phyloP scores from a whole-genome alignment of 2,797 vertebrate species.

The Mormyrops boulengeri region DNA sequence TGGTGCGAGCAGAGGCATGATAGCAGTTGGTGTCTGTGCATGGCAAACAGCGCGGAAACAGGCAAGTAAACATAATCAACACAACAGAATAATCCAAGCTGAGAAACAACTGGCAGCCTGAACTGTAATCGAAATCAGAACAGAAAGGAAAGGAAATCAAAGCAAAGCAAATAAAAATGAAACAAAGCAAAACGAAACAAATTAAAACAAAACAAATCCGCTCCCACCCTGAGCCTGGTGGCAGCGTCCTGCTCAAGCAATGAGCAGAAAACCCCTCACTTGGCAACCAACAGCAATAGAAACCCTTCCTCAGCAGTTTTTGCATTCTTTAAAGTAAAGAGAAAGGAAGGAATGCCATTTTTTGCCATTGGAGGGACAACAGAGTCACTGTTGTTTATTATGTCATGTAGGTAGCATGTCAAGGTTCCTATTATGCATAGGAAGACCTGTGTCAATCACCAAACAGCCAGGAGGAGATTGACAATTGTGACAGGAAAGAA shows the following conservation, averaged over 20 bases:
- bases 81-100: no score
- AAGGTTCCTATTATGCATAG: background rate
- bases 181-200: no score
- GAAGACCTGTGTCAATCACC: background rate
- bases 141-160: no score
- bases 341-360: background rate
- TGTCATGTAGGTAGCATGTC: background rate
- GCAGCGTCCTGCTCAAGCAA: background rate
- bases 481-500: background rate
- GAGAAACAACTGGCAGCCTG: no score
- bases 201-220: no score
- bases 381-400: background rate
- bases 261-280: background rate
- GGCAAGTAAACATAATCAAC: no score
- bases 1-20: no score
- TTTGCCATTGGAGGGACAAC: background rate
- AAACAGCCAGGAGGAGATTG: background rate
- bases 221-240: no score
- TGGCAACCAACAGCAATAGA: background rate
- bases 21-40: no score
- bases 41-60: no score
- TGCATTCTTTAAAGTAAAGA: background rate
- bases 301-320: background rate
- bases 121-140: no score
- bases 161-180: no score